Conservation (phyloP, 1,140 invertebrate genomes). For the Lasioglossum albipes region DNA sequence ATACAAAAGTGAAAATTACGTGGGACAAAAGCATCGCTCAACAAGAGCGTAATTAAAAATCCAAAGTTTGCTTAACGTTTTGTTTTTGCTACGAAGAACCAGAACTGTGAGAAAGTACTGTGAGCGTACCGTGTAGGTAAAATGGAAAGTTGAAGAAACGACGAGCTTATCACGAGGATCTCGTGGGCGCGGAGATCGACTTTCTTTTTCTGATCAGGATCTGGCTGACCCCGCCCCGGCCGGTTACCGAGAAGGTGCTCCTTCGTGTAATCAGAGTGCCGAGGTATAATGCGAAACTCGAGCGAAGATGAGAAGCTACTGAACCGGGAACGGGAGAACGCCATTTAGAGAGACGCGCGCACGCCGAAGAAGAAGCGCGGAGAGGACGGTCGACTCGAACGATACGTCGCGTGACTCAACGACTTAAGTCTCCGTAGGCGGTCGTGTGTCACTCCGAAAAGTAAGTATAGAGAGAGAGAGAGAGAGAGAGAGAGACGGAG, state of each 20-base stretch:
- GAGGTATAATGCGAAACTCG: not conserved
- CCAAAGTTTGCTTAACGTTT: too few relatives aligned
- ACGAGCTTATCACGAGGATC: too few relatives aligned
- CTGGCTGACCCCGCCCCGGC: not conserved
- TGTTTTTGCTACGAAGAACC: too few relatives aligned
- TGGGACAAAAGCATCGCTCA: too few relatives aligned
- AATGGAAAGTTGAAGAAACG: too few relatives aligned
- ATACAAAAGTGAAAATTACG: too few relatives aligned
- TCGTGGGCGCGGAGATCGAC: too few relatives aligned
- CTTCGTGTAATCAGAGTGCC: not conserved
- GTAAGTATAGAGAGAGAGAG: not conserved
- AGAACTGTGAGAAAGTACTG: not conserved
- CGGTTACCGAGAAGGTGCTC: not conserved
- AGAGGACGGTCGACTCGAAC: conserved; percentile 15
- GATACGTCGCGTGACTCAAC: conserved; percentile 49
- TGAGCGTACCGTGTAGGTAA: not conserved
- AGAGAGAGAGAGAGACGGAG: conserved; percentile 10
- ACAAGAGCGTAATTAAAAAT: too few relatives aligned
- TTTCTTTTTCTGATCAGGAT: not conserved
- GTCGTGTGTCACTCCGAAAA: conserved; percentile 34
- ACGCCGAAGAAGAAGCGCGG: not conserved
- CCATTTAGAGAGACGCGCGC: not conserved
- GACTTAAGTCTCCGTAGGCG: conserved; percentile 43
- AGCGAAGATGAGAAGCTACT: not conserved
- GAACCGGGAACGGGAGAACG: not conserved